Evolutionary conservation across 1,140 invertebrate species (phyloP).

Genomic region (Sesamia nonagrioides): DNA sequence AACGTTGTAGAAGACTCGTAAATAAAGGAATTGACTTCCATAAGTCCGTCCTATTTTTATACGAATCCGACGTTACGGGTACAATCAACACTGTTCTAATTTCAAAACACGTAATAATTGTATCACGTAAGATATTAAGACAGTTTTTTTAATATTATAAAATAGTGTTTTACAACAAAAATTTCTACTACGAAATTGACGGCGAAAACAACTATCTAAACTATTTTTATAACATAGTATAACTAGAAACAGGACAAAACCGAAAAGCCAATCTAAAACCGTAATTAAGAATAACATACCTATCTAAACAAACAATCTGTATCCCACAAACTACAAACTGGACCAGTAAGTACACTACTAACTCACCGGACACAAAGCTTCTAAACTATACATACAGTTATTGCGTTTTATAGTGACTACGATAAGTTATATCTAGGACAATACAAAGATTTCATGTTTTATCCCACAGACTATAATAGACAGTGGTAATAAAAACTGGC

Average conservation of each 20-base stretch:
- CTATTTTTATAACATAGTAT: not conserved
- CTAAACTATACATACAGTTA: slow-evolving; percentile 31
- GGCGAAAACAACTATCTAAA: no score
- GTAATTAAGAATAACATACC: not conserved
- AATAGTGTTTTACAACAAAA: no score
- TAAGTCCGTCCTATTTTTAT: no score
- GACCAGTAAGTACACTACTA: not conserved
- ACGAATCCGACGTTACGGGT: no score
- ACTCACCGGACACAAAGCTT: not conserved
- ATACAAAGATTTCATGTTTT: slow-evolving; percentile 39
- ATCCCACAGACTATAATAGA: slow-evolving; percentile 37
- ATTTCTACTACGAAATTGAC: no score
- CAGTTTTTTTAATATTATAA: no score
- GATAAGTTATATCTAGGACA: slow-evolving; percentile 27
- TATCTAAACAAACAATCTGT: not conserved
- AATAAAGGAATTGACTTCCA: no score
- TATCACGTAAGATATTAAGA: no score
- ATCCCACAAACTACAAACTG: not conserved
- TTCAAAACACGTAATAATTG: no score
- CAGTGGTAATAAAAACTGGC: slow-evolving; percentile 26
- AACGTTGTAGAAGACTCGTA: no score
- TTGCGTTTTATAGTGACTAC: slow-evolving; percentile 7
- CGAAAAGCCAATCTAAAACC: not conserved
- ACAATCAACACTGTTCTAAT: no score
- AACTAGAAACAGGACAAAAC: no score